Evolutionary conservation across 1,140 invertebrate genomes (phyloP), one percentile per base, ranked within the genome.

Genomic region (Cyrtorhinus lividipennis): DNA sequence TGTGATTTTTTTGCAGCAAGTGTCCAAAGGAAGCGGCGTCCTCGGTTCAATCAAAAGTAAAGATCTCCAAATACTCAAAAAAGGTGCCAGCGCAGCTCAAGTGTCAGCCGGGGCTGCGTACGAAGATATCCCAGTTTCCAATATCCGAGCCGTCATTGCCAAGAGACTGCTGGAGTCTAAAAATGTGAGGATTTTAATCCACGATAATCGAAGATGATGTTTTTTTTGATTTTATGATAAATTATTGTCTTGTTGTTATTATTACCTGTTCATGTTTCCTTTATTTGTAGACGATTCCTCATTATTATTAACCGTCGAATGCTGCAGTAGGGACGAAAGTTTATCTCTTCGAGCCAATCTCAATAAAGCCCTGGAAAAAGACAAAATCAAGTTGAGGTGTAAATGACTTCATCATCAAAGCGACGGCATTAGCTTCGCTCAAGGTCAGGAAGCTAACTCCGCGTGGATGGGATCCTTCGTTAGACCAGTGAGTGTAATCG

Each of bases 401-500:
- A 0, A 99, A 98, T 73, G 96, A 99, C 74, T 96, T 99, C 69
- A 87, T 99, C 56, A 90, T 99, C 48, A 99, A 99, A 74, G 95
- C 92, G 1, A 83, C 90, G 18, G 93, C 95, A 1, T 77, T 92
- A 61, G 91, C 96, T 8, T 93, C 88, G 74, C 84, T 85, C 71
- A 88, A 89, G 74, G 89, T 99, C 59, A 96, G 0, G 90, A 95
- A 70, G 90, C 86, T 1, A 99, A 99, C 73, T 93, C 91, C 15
- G 83, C 92, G 20, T 99, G 96, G 94, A 83, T 94, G 80, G 93
- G 92, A 62, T 81, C 85, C n/a, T 85, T 87, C 68, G 96, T 99
- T 71, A 83, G 95, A 78, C 87, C 87, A 96, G 89, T 95, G 77
- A 82, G 84, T 77, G n/a, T n/a, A n/a, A n/a, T n/a, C n/a, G n/a